These are phyloP conservation scores for Uropsilus gracilis DNA, from an alignment of 2,113 vertebrate genomes.

Conservation along the genomic window DNA sequence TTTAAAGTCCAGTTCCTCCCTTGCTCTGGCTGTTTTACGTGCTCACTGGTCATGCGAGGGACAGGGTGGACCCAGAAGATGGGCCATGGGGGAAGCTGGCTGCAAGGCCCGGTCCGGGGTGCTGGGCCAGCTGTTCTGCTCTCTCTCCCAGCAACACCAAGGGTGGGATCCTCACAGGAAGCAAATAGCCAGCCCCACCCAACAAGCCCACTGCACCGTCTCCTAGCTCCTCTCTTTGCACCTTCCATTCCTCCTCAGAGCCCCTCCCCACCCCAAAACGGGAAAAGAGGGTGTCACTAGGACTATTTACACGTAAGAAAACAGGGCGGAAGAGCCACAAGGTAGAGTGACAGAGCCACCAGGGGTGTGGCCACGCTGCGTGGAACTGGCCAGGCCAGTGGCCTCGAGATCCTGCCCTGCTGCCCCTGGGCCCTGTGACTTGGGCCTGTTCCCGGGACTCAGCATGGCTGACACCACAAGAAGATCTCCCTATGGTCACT, in stretches of 20 bases:
- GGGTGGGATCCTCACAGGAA: background rate
- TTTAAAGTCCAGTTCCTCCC: too few species aligned
- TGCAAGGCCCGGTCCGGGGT: rapidly evolving
- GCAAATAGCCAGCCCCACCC: rapidly evolving
- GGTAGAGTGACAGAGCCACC: background rate
- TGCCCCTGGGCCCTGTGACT: too few species aligned
- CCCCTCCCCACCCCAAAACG: background rate
- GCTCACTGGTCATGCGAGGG: background rate
- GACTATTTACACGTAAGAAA: background rate
- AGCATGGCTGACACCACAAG: too few species aligned
- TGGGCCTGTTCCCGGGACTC: too few species aligned
- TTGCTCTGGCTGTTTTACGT: background rate
- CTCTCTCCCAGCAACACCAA: too few species aligned
- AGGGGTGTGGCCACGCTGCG: background rate
- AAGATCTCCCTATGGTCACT: background rate
- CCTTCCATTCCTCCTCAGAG: background rate
- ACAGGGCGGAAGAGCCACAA: background rate
- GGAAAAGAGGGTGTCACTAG: background rate
- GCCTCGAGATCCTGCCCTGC: background rate
- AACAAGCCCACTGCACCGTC: background rate
- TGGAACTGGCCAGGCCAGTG: background rate
- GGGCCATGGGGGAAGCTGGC: rapidly evolving
- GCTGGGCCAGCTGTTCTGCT: rapidly evolving
- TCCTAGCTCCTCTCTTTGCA: background rate
- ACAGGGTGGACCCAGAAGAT: rapidly evolving